Evolutionary conservation across 1,140 invertebrate species (phyloP).

Genomic region (Lasioglossum baleicum): DNA sequence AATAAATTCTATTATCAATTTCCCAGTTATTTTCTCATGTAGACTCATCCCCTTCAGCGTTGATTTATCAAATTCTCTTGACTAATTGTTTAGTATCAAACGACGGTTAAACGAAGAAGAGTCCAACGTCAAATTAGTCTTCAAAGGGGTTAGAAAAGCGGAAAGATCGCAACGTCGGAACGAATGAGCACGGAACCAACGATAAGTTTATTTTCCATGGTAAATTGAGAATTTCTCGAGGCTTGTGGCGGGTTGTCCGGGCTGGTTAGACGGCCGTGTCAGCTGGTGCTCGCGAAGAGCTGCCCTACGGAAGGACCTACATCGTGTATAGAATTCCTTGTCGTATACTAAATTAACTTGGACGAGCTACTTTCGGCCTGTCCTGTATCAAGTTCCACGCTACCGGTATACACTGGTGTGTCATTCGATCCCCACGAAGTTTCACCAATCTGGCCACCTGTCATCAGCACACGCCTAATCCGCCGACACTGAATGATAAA

Average conservation of each 20-base stretch:
- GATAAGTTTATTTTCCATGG: conserved; percentile 54
- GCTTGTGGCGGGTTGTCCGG: background rate
- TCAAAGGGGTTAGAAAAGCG: background rate
- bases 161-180: conserved; percentile 32
- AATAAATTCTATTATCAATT: too few relatives aligned
- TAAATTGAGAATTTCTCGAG: conserved; percentile 55
- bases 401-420: conserved; percentile 72
- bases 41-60: too few relatives aligned
- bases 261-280: conserved; percentile 60
- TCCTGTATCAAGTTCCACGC: conserved; percentile 68
- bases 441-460: conserved; percentile 65
- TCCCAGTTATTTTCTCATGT: too few relatives aligned
- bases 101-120: too few relatives aligned
- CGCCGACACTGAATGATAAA: background rate
- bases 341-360: conserved; percentile 57
- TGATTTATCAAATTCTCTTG: too few relatives aligned
- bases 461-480: conserved; percentile 60
- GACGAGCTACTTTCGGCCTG: conserved; percentile 50
- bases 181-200: conserved; percentile 35
- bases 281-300: conserved; percentile 68
- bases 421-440: conserved; percentile 67
- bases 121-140: too few relatives aligned
- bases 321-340: conserved; percentile 65
- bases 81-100: too few relatives aligned
- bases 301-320: conserved; percentile 42